Evolutionary conservation across 2,888 invertebrate species (phyloP).

Genomic region (Hirtodrosophila alboralis): DNA sequence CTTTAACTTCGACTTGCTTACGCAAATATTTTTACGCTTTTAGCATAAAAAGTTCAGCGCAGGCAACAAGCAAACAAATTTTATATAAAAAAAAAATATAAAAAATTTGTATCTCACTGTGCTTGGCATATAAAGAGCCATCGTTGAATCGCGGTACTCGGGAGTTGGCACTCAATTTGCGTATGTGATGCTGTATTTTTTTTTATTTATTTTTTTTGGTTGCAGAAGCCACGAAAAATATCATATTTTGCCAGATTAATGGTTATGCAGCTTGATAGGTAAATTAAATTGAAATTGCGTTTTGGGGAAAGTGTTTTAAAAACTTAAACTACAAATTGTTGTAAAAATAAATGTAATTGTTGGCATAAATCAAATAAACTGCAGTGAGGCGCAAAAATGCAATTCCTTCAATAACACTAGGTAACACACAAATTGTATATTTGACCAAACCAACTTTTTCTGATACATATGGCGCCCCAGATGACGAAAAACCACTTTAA

Average conservation of each 20-base stretch:
- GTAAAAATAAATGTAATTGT: too few relatives aligned
- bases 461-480: too few relatives aligned
- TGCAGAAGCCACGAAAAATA: slow-evolving; percentile 7
- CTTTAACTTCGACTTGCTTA: slow-evolving; percentile 43
- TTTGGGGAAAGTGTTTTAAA: not conserved
- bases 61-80: slow-evolving; percentile 28
- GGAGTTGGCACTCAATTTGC: slow-evolving; percentile 28
- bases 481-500: too few relatives aligned
- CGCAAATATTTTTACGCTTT: slow-evolving; percentile 63
- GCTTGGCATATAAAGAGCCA: too few relatives aligned
- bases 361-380: too few relatives aligned
- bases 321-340: too few relatives aligned
- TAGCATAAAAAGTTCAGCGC: slow-evolving; percentile 38
- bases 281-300: slow-evolving; percentile 11
- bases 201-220: not conserved
- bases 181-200: not conserved
- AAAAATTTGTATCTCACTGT: slow-evolving; percentile 34
- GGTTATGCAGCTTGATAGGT: not conserved
- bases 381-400: too few relatives aligned
- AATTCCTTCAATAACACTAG: too few relatives aligned
- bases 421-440: too few relatives aligned
- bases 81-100: too few relatives aligned
- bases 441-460: too few relatives aligned
- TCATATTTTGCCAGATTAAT: slow-evolving; percentile 22
- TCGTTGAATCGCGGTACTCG: slow-evolving; percentile 16